Evolutionary conservation across 2,888 invertebrate genomes (phyloP), one percentile per base, ranked within the genome.

Genomic region (Trichopoda pennipes): DNA sequence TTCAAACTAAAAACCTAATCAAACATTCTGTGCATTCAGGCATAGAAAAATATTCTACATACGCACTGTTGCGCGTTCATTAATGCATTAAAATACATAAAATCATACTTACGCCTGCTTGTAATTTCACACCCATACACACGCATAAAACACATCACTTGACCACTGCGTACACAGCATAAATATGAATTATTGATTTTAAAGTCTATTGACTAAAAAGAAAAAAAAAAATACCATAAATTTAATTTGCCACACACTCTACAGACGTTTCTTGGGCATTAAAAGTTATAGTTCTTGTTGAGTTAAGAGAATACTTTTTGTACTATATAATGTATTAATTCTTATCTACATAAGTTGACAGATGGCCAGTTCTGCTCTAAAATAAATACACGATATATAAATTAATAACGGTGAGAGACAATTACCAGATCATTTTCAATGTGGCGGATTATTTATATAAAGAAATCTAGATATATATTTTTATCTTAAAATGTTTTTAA

Each of bases 151-250:
- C 69, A 68, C 64, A 63, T 64, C 58, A 28, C 28, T 28, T 69
- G 77, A 72, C 70, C 77, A 78, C 70, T 70, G 63, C 70, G 56
- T 63, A 47, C 28, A 60, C 63, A 51, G 19, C 38, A 70, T 42
- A 55, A 78, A 64, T 63, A 78, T 70, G 49, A 78, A 70, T 78
- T 78, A 78, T 78, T 77, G 77, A 77, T 77, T 63, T 70, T 49
- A 58, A 64, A 70, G 56, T 49, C 70, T 56, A 63, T 55, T 61
- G 47, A 69, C 51, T 49, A 35, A 21, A 58, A 55, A 44, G 23
- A 17, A 38, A 42, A 23, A 47, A 21, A 64, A 38, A 28, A 23
- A 16, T 12, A 12, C 17, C 17, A 16, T 19, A 23, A 49, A 56
- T 42, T 19, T 16, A 66, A 49, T 56, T 56, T 56, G 12, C 10